These are phyloP conservation scores for Hoplodrina ambigua DNA, from an alignment of 2,888 invertebrate genomes.

Conservation along the genomic window DNA sequence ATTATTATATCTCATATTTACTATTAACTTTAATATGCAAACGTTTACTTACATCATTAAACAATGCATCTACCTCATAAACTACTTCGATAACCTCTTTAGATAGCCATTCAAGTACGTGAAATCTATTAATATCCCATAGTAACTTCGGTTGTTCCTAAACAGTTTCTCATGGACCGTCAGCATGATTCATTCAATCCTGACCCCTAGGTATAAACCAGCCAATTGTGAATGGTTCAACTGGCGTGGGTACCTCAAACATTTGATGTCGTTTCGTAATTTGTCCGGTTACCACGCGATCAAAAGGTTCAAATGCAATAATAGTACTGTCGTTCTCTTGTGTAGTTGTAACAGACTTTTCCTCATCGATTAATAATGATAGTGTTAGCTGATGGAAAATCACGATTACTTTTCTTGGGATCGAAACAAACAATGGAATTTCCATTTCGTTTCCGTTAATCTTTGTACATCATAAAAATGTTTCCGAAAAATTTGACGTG, in stretches of 20 bases:
- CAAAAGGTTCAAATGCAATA: constrained; percentile 52
- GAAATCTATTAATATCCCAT: constrained; percentile 39
- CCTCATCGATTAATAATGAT: constrained; percentile 20
- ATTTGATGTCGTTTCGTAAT: constrained; percentile 52
- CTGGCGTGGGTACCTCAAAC: constrained; percentile 55
- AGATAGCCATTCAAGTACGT: constrained; percentile 25
- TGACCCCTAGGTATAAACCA: constrained; percentile 69
- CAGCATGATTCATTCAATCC: constrained; percentile 71
- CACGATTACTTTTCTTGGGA: constrained; percentile 3
- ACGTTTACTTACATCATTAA: constrained; percentile 17
- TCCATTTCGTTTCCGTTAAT: constrained; percentile 5
- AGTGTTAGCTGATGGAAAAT: constrained; percentile 22
- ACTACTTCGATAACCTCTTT: constrained; percentile 44
- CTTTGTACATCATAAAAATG: background rate
- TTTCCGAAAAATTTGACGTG: background rate
- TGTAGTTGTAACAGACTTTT: constrained; percentile 20
- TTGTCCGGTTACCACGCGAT: constrained; percentile 53
- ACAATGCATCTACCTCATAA: constrained; percentile 26
- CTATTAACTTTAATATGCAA: constrained; percentile 15
- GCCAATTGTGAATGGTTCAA: constrained; percentile 60
- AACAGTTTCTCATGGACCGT: constrained; percentile 65
- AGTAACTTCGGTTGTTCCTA: constrained; percentile 53
- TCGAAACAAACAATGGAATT: constrained; percentile 1
- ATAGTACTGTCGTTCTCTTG: constrained; percentile 18
- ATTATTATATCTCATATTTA: constrained; percentile 14